Percentiles rank a stretch among this genome's conserved stretches.
Conservation (phyloP, 2,797 vertebrate genomes). For the Anabas testudineus region DNA sequence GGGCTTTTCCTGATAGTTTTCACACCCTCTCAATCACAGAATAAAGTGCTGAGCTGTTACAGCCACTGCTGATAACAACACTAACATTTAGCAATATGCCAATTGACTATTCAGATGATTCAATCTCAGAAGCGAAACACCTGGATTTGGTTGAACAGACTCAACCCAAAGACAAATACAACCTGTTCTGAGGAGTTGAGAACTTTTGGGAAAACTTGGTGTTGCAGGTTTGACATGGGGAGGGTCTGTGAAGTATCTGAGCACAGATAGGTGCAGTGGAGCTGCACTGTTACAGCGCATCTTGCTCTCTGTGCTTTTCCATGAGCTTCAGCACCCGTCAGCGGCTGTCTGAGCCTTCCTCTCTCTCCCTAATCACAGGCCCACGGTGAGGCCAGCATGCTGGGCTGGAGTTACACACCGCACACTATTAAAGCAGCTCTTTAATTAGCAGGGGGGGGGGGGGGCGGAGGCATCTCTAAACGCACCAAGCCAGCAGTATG, state of each 20-base stretch:
- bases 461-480: slow-evolving; percentile 24
- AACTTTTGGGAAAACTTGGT: neutral
- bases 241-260: neutral
- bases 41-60: neutral
- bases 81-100: too few species aligned
- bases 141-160: too few species aligned
- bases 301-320: neutral
- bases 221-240: neutral
- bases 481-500: slow-evolving; percentile 40
- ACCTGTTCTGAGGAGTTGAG: neutral
- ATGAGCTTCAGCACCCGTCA: slow-evolving; percentile 3
- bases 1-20: neutral
- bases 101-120: too few species aligned
- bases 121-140: too few species aligned
- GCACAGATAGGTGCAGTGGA: neutral
- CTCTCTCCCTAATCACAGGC: slow-evolving; percentile 18
- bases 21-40: neutral
- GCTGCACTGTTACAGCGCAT: neutral
- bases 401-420: slow-evolving; percentile 45
- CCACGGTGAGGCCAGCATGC: slow-evolving; percentile 31
- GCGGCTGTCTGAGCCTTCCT: neutral
- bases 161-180: too few species aligned
- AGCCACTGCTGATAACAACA: too few species aligned
- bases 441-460: slow-evolving; percentile 45
- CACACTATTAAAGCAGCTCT: slow-evolving; percentile 49